phyloP scores from a whole-genome alignment of 2,888 invertebrate species.

The Drosophila fungiperda region DNA sequence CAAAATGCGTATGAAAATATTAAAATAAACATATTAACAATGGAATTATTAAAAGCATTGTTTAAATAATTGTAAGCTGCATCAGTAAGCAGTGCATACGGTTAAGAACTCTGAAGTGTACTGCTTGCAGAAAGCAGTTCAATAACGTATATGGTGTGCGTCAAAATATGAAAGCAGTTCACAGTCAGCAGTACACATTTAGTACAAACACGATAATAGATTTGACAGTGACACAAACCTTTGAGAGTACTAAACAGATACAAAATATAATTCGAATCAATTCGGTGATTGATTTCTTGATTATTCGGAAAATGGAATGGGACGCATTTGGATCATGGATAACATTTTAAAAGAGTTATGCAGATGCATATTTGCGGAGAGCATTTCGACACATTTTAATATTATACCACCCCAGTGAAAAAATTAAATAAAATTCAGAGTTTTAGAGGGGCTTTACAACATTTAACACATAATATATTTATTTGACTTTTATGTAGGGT shows the following conservation, averaged over 20 bases:
- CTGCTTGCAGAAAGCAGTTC: constrained; percentile 30
- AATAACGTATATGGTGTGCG: constrained; percentile 4
- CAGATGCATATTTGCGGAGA: not conserved
- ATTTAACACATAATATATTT: constrained; percentile 81
- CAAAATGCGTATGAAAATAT: constrained; percentile 60
- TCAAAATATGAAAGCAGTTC: not conserved
- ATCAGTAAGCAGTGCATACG: not conserved
- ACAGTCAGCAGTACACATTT: not conserved
- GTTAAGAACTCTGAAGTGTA: not conserved
- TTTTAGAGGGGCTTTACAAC: constrained; percentile 80
- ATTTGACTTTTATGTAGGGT: constrained; percentile 65
- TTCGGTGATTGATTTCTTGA: not conserved
- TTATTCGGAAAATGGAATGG: not conserved
- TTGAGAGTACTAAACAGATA: not conserved
- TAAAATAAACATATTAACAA: constrained; percentile 64
- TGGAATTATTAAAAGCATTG: not conserved
- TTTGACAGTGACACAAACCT: not conserved
- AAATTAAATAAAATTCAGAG: constrained; percentile 37
- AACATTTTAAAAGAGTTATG: not conserved
- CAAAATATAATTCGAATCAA: not conserved
- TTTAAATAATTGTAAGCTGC: not conserved
- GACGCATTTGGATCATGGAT: not conserved
- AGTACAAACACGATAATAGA: not conserved
- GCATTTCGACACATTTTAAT: not conserved
- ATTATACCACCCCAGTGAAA: not conserved